These are phyloP conservation scores for Parotia lawesii DNA, from an alignment of 2,113 vertebrate genomes.

Conservation along the genomic window DNA sequence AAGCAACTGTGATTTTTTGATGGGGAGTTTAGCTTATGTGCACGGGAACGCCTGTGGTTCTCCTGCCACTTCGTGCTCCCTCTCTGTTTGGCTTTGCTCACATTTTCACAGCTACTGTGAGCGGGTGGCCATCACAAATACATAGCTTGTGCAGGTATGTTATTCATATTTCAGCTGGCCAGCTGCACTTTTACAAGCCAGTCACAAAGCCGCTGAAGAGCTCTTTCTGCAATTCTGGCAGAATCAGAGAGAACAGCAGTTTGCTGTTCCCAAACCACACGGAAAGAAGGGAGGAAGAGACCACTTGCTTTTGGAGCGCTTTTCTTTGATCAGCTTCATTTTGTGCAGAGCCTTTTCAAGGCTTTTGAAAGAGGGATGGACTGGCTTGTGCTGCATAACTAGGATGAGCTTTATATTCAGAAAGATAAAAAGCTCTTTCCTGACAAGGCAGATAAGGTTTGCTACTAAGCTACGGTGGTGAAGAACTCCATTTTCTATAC, in stretches of 20 bases:
- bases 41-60: background rate
- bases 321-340: background rate
- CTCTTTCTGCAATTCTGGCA: slow-evolving; percentile 18
- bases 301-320: background rate
- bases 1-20: background rate
- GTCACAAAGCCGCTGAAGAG: slow-evolving; percentile 10
- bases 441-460: background rate
- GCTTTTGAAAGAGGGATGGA: background rate
- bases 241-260: slow-evolving; percentile 2
- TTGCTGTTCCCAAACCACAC: background rate
- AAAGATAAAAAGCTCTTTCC: background rate
- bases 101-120: background rate
- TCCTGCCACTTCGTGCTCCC: background rate
- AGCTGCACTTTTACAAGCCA: background rate
- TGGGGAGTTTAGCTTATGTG: background rate
- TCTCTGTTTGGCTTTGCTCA: background rate
- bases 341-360: background rate
- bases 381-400: background rate
- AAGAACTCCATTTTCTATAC: background rate
- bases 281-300: background rate
- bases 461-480: background rate
- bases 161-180: background rate
- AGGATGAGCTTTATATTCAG: background rate
- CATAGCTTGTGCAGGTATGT: background rate
- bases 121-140: background rate